Conservation (phyloP, 2,888 invertebrate species). For the Spodoptera littoralis region DNA sequence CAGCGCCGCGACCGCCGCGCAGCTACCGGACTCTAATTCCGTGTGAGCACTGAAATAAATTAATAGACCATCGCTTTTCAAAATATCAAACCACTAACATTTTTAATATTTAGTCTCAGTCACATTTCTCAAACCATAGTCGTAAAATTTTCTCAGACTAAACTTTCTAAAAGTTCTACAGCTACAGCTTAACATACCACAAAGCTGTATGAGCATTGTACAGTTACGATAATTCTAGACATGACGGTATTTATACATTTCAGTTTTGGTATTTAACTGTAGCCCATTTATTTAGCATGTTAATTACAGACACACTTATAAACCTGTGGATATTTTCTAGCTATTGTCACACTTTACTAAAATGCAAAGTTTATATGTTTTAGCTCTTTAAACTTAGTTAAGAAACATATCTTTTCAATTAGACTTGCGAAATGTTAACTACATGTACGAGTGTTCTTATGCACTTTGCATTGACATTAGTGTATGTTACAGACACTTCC, state of each 20-base stretch:
- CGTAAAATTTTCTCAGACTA: background rate
- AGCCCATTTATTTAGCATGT: conserved; percentile 9
- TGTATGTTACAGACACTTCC: conserved; percentile 43
- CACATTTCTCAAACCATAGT: no score
- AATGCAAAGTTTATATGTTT: conserved; percentile 41
- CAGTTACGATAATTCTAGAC: conserved; percentile 1
- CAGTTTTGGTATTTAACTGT: conserved; percentile 10
- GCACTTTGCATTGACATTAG: conserved; percentile 42
- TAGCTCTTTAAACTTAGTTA: conserved; percentile 35
- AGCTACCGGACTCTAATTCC: conserved; percentile 66
- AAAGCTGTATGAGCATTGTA: background rate
- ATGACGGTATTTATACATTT: conserved; percentile 10
- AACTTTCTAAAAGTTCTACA: conserved; percentile 6
- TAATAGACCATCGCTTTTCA: conserved; percentile 60
- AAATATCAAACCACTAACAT: conserved; percentile 27
- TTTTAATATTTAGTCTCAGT: no score
- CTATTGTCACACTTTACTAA: conserved; percentile 39
- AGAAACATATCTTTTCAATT: conserved; percentile 57
- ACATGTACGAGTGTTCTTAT: conserved; percentile 36
- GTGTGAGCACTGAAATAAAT: conserved; percentile 71
- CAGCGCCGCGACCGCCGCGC: conserved; percentile 35
- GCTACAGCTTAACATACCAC: conserved; percentile 3
- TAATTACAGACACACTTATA: conserved; percentile 27
- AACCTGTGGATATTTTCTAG: conserved; percentile 28
- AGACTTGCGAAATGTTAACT: conserved; percentile 49